Percentiles rank a stretch among this genome's conserved stretches.
Conservation (phyloP, 2,113 vertebrate genomes). For the Protobothrops mucrosquamatus region DNA sequence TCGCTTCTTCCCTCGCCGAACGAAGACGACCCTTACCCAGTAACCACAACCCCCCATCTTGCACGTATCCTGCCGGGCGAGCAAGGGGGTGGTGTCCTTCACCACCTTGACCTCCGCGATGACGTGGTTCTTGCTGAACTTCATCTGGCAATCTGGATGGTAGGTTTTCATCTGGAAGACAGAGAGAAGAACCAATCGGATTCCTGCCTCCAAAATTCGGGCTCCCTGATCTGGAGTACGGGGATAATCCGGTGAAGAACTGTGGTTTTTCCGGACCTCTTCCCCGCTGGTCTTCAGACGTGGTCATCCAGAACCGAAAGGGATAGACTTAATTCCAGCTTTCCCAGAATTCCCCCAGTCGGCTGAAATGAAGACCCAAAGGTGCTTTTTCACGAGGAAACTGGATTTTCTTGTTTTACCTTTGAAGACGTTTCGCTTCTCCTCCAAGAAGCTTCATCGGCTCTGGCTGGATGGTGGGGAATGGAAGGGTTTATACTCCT, state of each 20-base stretch:
- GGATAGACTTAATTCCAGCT: not conserved
- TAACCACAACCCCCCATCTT: fast-evolving
- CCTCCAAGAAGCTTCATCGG: no score
- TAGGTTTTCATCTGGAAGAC: not conserved
- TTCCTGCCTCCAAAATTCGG: slow-evolving; percentile 68
- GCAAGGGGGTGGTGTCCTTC: slow-evolving; percentile 58
- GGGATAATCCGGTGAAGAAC: not conserved
- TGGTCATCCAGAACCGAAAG: not conserved
- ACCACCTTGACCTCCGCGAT: slow-evolving; percentile 42
- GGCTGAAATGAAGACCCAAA: not conserved
- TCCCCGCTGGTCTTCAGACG: not conserved
- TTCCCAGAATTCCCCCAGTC: not conserved
- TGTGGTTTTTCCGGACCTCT: not conserved
- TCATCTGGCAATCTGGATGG: slow-evolving; percentile 32
- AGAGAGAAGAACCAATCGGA: not conserved
- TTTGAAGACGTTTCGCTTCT: no score
- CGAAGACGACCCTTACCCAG: slow-evolving; percentile 71
- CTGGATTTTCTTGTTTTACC: no score
- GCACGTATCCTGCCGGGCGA: not conserved
- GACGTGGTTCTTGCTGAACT: slow-evolving; percentile 44
- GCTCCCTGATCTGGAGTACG: not conserved
- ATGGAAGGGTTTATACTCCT: no score
- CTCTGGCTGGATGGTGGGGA: no score
- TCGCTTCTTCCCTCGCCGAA: not conserved
- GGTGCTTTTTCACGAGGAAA: no score